Evolutionary conservation across 1,140 invertebrate species (phyloP).

Genomic region (Potamilus streckersoni): DNA sequence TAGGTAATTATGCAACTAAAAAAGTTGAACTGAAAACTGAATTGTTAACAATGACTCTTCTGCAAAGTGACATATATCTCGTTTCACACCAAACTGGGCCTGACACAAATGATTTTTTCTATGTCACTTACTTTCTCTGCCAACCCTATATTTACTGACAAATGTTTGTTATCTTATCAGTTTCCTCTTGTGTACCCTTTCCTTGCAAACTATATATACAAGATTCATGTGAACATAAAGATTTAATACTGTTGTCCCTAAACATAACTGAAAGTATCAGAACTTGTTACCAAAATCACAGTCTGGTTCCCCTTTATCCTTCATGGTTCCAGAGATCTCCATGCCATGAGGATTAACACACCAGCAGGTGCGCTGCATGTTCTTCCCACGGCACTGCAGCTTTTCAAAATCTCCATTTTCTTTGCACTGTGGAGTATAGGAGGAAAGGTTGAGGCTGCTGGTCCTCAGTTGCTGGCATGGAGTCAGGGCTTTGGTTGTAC

Average conservation of each 20-base stretch:
- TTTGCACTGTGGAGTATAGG: conserved; percentile 43
- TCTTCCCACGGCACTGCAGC: conserved; percentile 46
- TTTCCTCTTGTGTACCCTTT: too few species aligned
- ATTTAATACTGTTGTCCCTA: not conserved
- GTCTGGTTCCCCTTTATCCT: conserved; percentile 38
- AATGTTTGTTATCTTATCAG: too few species aligned
- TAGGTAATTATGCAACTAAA: too few species aligned
- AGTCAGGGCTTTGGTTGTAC: conserved; percentile 36
- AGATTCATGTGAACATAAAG: not conserved
- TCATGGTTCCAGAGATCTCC: conserved; percentile 49
- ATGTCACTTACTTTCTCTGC: too few species aligned
- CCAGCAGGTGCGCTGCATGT: conserved; percentile 44
- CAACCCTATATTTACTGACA: too few species aligned
- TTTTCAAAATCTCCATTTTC: conserved; percentile 43
- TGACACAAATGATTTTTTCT: too few species aligned
- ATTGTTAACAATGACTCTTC: too few species aligned
- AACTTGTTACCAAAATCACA: conserved; percentile 48
- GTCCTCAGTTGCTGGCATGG: conserved; percentile 42
- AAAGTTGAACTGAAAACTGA: too few species aligned
- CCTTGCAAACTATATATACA: too few species aligned
- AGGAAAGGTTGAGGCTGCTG: conserved; percentile 19
- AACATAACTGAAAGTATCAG: not conserved
- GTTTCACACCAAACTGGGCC: too few species aligned
- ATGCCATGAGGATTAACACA: conserved; percentile 49
- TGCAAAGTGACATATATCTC: too few species aligned